Evolutionary conservation across 2,113 vertebrate species (phyloP).

Genomic region (Onychostoma macrolepis): DNA sequence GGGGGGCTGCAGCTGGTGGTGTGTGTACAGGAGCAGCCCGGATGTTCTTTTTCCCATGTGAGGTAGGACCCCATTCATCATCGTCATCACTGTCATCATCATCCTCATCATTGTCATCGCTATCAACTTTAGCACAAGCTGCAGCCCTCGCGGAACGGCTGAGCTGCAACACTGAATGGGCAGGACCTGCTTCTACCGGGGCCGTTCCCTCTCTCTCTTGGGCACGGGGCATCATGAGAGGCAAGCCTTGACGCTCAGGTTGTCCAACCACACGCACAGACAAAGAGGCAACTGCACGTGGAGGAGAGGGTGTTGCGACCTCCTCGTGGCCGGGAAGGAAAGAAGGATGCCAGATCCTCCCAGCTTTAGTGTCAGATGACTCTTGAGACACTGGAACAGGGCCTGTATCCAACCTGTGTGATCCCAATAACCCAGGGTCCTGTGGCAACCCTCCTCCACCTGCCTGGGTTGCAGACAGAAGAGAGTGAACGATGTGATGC

Average conservation of each 20-base stretch:
- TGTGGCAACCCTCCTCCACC: constrained; percentile 48
- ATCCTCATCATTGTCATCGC: constrained; percentile 68
- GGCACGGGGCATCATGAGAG: constrained; percentile 62
- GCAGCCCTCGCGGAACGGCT: constrained; percentile 67
- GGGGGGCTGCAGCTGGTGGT: constrained; percentile 59
- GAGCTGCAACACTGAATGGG: constrained; percentile 68
- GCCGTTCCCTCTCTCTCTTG: constrained; percentile 72
- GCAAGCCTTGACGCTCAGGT: constrained; percentile 71
- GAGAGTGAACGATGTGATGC: constrained; percentile 58
- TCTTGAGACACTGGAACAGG: constrained; percentile 57
- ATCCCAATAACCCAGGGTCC: constrained; percentile 29
- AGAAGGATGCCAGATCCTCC: constrained; percentile 65
- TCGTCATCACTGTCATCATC: constrained; percentile 73
- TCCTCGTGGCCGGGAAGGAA: constrained; percentile 69
- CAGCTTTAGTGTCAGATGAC: constrained; percentile 67
- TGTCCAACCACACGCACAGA: constrained; percentile 78
- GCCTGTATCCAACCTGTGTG: constrained; percentile 51
- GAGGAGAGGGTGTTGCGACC: constrained; percentile 72
- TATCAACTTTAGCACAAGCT: constrained; percentile 63
- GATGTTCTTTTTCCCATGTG: constrained; percentile 54
- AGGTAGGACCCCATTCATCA: constrained; percentile 70
- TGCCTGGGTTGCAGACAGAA: constrained; percentile 50
- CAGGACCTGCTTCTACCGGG: constrained; percentile 65
- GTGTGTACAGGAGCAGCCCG: constrained; percentile 54
- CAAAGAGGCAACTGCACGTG: constrained; percentile 77